Evolutionary conservation across 2,113 vertebrate species (phyloP), one percentile per base, ranked within the genome.

Genomic region (Hoplias malabaricus): DNA sequence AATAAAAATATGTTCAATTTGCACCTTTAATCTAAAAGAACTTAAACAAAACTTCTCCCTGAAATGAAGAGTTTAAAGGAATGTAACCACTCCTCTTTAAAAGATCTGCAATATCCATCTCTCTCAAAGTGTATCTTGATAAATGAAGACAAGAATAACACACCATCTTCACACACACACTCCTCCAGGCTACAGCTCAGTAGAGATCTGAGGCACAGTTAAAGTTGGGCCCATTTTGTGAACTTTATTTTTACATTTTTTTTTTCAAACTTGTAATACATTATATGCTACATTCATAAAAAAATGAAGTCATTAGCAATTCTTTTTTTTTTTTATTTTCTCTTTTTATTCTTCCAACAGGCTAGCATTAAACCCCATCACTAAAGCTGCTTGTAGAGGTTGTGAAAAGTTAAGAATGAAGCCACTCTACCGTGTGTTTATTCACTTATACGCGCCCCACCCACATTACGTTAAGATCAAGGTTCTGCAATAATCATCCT

Each of bases 251-350:
- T 86, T 89, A 91, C 88, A 90, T 83, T 80, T 87, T n/a, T n/a
- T n/a, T n/a, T 87, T 91, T 92, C 90, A 93, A 93, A 92, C 90
- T 89, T 87, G 89, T 89, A 92, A 92, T 92, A 93, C 92, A 91
- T 93, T 92, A 91, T 88, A 92, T 91, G 92, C 92, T 91, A 93
- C 90, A 86, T 90, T 91, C 85, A 89, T 90, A 91, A 91, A 91
- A n/a, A 92, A 92, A 86, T 86, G 80, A 91, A 89, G 85, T 90
- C 84, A 91, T 92, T 84, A 90, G 92, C 91, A 88, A 90, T 94
- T 89, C 91, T 86, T 88, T 90, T 90, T 66, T 38, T 86, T 80
- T 82, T 89, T 86, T 83, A 86, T 79, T 86, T 87, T 82, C 78
- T 80, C 90, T 85, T 87, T 89, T 82, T 79, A 54, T 90, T 86